Evolutionary conservation across 92 coral and sea anemone genomes (phyloP).

Genomic region (Umimayanthus chanpuru): DNA sequence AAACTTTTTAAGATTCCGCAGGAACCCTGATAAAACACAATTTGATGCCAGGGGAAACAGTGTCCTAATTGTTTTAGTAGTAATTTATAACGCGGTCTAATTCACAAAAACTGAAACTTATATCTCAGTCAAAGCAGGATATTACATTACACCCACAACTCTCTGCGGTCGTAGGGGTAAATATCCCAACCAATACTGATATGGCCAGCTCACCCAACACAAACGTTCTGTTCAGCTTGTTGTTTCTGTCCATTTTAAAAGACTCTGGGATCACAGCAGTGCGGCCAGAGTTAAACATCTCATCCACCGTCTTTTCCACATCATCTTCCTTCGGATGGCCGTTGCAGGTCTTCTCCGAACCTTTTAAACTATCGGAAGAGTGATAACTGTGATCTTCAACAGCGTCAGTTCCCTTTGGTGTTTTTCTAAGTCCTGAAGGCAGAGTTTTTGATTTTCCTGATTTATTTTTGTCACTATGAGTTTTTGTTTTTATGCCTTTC

Average conservation of each 20-base stretch:
- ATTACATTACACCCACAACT: no score
- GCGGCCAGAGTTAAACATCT: constrained; percentile 52
- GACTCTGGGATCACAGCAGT: constrained; percentile 60
- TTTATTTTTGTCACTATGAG: constrained; percentile 12
- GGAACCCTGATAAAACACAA: no score
- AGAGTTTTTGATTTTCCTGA: constrained; percentile 17
- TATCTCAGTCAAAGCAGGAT: no score
- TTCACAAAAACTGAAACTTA: no score
- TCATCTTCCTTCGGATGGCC: constrained; percentile 32
- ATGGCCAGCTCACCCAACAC: constrained; percentile 69
- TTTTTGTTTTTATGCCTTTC: constrained; percentile 50
- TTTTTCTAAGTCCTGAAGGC: background rate
- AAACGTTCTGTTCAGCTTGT: constrained; percentile 75
- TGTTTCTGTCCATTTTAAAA: constrained; percentile 77
- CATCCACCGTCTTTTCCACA: constrained; percentile 74
- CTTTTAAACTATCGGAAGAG: constrained; percentile 14
- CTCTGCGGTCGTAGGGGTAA: no score
- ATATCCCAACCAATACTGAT: no score
- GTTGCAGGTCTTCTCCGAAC: constrained; percentile 23
- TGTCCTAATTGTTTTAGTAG: no score
- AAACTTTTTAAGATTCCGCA: no score
- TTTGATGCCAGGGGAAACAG: no score
- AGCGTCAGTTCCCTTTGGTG: background rate
- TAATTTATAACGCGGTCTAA: no score
- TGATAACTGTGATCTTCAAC: constrained; percentile 4